Base-by-base conservation (phyloP, 2,888 invertebrate species). In the Alviniconcha strummeri region DNA sequence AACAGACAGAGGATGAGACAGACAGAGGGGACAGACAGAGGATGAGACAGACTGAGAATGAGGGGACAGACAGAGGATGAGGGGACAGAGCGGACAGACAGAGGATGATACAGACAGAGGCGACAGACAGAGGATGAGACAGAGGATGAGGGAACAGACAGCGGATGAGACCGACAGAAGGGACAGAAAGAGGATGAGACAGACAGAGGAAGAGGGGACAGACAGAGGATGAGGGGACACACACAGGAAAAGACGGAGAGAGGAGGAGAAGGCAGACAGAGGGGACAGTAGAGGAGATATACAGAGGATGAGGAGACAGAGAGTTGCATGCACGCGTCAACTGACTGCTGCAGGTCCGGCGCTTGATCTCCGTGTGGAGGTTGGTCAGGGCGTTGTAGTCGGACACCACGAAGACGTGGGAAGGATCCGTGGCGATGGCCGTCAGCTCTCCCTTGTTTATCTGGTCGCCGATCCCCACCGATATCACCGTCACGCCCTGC, bases 401-500 rank as follows among this genome's bases (percentile, higher is more conserved):
- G 67, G 67, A 75, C 11, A 80, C 84, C 8, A 84, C 75, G 81
- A 81, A 84, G 8, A 84, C 84, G 60, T 60, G 57, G 9, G 19
- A 75, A 9, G 84, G 76, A 52, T 84, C 84, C 54, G 80, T 64
- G 11, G 84, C 84, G 36, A 89, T 88, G 52, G 86, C 84, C 55
- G 87, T 84, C 57, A 90, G 81, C 75, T 90, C 90, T 4, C 71
- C 56, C 67, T 80, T 86, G 84, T 87, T 85, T 15, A 89, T 87
- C 71, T 81, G 84, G 54, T 79, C 72, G 6, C 90, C 89, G 36
- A 90, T 86, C n/a, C 89, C 90, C 19, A 90, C 88, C 13, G 87
- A 87, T 19, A 89, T 84, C 17, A 89, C 83, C 15, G 81, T 82
- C n/a, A 85, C 85, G 54, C 84, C 76, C 64, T 85, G 83, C 67